phyloP scores from a whole-genome alignment of 2,888 invertebrate species.

The Acrobasis repandana region DNA sequence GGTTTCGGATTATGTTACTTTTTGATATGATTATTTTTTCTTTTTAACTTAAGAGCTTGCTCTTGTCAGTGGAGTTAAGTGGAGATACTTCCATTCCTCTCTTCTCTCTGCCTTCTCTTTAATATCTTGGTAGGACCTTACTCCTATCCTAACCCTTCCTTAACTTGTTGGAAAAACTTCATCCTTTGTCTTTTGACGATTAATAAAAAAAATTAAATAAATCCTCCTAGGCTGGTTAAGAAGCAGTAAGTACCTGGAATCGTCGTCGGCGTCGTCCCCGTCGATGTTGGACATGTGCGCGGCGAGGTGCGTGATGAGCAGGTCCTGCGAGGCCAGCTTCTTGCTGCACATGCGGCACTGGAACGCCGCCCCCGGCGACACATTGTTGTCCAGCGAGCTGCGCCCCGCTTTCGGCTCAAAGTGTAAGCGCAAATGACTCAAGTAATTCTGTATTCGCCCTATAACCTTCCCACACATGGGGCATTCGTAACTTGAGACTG shows the following conservation, averaged over 20 bases:
- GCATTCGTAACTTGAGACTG: constrained; percentile 48
- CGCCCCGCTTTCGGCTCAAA: constrained; percentile 45
- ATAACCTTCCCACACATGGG: constrained; percentile 57
- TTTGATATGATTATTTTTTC: no score
- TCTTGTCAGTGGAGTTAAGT: no score
- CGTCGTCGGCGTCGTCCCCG: constrained; percentile 48
- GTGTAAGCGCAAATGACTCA: constrained; percentile 57
- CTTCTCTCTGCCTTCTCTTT: no score
- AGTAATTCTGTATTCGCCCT: constrained; percentile 9
- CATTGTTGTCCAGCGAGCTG: constrained; percentile 27
- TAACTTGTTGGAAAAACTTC: no score
- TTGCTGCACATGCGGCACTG: constrained; percentile 70
- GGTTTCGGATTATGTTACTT: no score
- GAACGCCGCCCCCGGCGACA: constrained; percentile 35
- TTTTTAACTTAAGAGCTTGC: no score
- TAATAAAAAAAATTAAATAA: no score
- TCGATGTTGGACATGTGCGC: constrained; percentile 69
- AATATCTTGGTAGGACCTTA: no score
- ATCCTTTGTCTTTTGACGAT: no score
- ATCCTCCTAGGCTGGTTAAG: neutral
- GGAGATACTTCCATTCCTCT: no score
- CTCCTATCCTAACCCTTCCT: no score
- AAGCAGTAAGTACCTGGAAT: constrained; percentile 52
- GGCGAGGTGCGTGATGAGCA: constrained; percentile 67
- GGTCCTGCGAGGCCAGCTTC: constrained; percentile 59